Conservation (phyloP, 2,113 vertebrate genomes). For the Tringa solitaria region DNA sequence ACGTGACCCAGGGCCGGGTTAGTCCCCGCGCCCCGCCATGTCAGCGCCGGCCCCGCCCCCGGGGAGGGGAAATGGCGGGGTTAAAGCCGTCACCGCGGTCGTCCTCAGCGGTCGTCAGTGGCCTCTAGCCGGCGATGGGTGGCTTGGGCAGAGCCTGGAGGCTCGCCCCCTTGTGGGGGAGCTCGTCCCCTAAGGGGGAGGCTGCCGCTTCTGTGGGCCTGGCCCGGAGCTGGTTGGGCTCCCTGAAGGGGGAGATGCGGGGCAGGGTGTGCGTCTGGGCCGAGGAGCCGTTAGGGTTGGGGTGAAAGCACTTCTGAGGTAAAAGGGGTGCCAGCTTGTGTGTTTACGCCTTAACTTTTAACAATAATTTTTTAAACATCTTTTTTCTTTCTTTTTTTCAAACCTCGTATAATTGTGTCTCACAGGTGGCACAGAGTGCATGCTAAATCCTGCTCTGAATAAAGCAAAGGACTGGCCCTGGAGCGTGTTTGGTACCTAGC, state of each 20-base stretch:
- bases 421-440: no score
- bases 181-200: fast-evolving
- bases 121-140: fast-evolving
- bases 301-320: neutral
- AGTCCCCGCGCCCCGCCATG: neutral
- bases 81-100: fast-evolving
- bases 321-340: fast-evolving
- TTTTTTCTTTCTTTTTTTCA: neutral
- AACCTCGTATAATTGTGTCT: fast-evolving
- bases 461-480: fast-evolving
- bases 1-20: neutral
- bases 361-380: neutral
- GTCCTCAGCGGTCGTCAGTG: fast-evolving
- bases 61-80: neutral
- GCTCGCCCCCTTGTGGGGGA: neutral
- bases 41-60: neutral
- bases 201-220: fast-evolving
- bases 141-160: fast-evolving
- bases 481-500: fast-evolving
- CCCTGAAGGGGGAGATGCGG: no score
- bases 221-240: no score
- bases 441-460: fast-evolving
- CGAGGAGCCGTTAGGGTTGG: fast-evolving
- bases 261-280: no score
- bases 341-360: neutral